Evolutionary conservation across 2,888 invertebrate genomes (phyloP), one percentile per base, ranked within the genome.

Genomic region (Poecilus cupreus): DNA sequence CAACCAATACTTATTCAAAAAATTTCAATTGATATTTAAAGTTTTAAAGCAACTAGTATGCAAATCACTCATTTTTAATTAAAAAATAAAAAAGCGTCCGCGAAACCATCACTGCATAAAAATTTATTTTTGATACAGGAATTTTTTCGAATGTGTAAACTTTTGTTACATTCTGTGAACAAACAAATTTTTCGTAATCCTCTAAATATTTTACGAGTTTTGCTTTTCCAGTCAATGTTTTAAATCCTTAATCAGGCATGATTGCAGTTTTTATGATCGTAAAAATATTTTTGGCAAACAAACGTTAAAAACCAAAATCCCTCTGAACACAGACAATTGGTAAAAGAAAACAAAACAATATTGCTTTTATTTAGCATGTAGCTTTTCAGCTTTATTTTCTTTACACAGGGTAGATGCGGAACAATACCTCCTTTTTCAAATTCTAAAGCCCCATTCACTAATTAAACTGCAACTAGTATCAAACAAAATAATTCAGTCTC

Each of bases 341-440:
- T 18, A 54, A 49, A 51, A 54, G 22, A 54, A 54, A 54, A 54
- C 11, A 54, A 54, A 54, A 54, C 10, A 54, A 54, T 54, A 20
- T 54, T 22, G 10, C 8, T 8, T 54, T 1, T 54, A 22, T 54
- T 54, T 54, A 11, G 20, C 20, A 0, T 20, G 54, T 11, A 10
- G 49, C 10, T 54, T 54, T 54, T 54, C 18, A 6, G 32, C 54
- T 20, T 54, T 54, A 54, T 54, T 54, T 54, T 11, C 54, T 10
- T 54, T 54, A 54, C 54, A 54, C 22, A 54, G n/a, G n/a, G n/a
- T n/a, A n/a, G n/a, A n/a, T n/a, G n/a, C n/a, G n/a, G n/a, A n/a
- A n/a, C n/a, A n/a, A n/a, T n/a, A n/a, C n/a, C n/a, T n/a, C n/a
- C n/a, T n/a, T n/a, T n/a, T n/a, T n/a, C n/a, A n/a, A n/a, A n/a